phyloP scores from a whole-genome alignment of 2,113 vertebrate species.

The Sialia sialis region DNA sequence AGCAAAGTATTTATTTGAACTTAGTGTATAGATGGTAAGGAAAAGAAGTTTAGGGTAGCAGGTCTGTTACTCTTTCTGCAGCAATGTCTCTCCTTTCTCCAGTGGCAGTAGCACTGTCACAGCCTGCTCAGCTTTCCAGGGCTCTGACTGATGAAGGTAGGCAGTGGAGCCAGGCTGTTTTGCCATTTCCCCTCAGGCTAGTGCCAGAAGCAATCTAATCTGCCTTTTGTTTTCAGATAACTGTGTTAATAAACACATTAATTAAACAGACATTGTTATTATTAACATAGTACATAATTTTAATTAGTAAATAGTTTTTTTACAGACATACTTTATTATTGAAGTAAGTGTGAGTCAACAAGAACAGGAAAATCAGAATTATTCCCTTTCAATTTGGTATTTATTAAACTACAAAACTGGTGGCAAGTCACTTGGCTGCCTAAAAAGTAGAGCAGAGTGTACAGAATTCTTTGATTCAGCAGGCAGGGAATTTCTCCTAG shows the following conservation, averaged over 20 bases:
- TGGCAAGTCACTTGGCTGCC: not conserved
- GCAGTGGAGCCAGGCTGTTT: not conserved
- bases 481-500: not conserved
- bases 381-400: not conserved
- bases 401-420: not conserved
- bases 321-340: not conserved
- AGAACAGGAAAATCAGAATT: not conserved
- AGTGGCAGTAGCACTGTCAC: not conserved
- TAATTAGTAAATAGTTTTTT: constrained; percentile 23
- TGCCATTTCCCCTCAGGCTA: constrained; percentile 23
- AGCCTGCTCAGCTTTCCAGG: not conserved
- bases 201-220: constrained; percentile 38
- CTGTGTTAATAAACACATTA: constrained; percentile 9
- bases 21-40: not conserved
- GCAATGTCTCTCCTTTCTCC: not conserved
- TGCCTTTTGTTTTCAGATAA: constrained; percentile 18
- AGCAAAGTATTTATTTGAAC: not conserved
- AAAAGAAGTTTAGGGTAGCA: not conserved
- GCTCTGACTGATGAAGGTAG: not conserved
- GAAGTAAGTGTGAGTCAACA: not conserved
- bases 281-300: not conserved
- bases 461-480: not conserved
- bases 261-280: constrained; percentile 4
- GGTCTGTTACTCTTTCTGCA: not conserved
- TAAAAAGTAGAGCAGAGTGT: not conserved